Evolutionary conservation across 2,888 invertebrate species (phyloP), one percentile per base, ranked within the genome.

Genomic region (Lithophane semibrunnea): DNA sequence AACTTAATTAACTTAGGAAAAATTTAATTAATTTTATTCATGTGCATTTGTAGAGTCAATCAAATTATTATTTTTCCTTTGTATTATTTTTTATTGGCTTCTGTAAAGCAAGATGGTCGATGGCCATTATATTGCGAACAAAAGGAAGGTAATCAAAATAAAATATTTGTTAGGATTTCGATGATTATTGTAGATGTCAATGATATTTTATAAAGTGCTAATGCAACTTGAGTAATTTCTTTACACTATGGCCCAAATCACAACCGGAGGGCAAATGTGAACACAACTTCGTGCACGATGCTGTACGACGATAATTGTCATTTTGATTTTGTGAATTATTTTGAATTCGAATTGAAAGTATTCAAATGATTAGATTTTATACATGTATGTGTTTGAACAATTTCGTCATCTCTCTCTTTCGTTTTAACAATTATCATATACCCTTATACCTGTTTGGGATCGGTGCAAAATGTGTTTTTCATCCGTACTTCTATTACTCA

Each of bases 1-100:
- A 81, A 73, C 69, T 79, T 80, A 77, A 87, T 87, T 77, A 83
- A 65, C 12, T 63, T 78, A 52, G 42, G 67, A 29, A 76, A 73
- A 54, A 16, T 77, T 78, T 74, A 80, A 88, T 88, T 81, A 78
- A 83, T 79, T 85, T 87, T 69, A 85, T 85, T 87, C 76, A 73
- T 68, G 47, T 69, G 10, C 10, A 58, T 42, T 77, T 66, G 42
- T 75, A 13, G 21, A 60, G 65, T 65, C 65, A 65, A 70, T 82
- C 76, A 83, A 67, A 37, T 37, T 37, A 0, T 66, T 18, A 56
- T 54, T 49, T 68, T 70, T 75, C 29, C 24, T 71, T 83, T 78
- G 83, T 86, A 58, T 54, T 60, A 8, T 3, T 49, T 61, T 63
- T 83, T 78, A 78, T 54, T 69, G 66, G 65, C 86, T 86, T 74